phyloP scores from a whole-genome alignment of 2,888 invertebrate genomes.

The Amblyjoppa fuscipennis region DNA sequence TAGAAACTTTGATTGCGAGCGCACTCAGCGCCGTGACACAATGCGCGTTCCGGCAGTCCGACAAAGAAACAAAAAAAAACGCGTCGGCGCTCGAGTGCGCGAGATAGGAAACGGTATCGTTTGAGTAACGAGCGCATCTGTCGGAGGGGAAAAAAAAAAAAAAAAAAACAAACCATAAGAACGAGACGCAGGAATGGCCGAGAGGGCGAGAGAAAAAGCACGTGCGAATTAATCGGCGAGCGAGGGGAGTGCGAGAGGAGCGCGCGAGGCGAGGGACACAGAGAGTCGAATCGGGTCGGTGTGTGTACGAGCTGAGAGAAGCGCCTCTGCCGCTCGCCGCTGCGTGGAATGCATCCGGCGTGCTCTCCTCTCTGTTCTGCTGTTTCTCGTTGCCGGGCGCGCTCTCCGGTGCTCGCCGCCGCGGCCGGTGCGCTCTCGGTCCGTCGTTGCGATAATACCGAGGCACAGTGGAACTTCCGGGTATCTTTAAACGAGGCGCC shows the following conservation, averaged over 20 bases:
- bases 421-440: neutral
- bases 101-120: slow-evolving; percentile 6
- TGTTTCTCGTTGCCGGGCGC: slow-evolving; percentile 24
- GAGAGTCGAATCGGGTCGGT: neutral
- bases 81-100: neutral
- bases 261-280: slow-evolving; percentile 9
- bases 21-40: neutral
- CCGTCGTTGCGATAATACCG: slow-evolving; percentile 25
- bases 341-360: slow-evolving; percentile 63
- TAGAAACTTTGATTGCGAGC: neutral
- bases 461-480: slow-evolving; percentile 63
- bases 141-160: neutral
- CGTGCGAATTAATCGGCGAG: slow-evolving; percentile 61
- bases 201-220: slow-evolving; percentile 56
- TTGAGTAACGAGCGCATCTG: slow-evolving; percentile 44
- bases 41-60: neutral
- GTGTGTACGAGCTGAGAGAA: neutral
- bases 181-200: slow-evolving; percentile 28
- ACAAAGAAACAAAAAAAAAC: neutral
- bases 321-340: slow-evolving; percentile 46
- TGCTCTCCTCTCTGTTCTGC: slow-evolving; percentile 38
- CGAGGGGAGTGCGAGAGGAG: slow-evolving; percentile 21
- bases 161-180: neutral
- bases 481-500: slow-evolving; percentile 62
- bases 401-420: neutral